These are phyloP conservation scores for Amiota mariae DNA, from an alignment of 2,888 invertebrate species.

Conservation along the genomic window DNA sequence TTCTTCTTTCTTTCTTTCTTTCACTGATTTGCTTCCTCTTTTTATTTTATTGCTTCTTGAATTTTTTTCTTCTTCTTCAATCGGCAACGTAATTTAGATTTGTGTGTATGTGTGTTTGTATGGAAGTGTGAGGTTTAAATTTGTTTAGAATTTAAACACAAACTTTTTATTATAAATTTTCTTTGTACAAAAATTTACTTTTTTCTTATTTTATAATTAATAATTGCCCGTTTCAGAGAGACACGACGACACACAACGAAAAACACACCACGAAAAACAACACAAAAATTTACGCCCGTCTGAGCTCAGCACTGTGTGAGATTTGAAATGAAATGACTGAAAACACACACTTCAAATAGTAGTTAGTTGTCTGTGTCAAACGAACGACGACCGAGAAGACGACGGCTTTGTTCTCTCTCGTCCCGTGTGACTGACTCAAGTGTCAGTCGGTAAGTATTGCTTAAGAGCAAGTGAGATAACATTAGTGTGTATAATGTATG, in stretches of 20 bases:
- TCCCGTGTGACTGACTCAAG: background rate
- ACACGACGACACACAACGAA: constrained; percentile 48
- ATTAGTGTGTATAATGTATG: constrained; percentile 42
- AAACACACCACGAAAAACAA: constrained; percentile 42
- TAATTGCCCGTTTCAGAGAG: constrained; percentile 1
- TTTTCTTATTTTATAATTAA: constrained; percentile 34
- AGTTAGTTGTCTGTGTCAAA: constrained; percentile 40
- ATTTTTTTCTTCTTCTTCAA: constrained; percentile 41
- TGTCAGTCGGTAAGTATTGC: background rate
- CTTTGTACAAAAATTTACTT: constrained; percentile 14
- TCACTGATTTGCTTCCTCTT: constrained; percentile 46
- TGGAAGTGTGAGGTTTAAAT: constrained; percentile 42
- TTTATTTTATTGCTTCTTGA: constrained; percentile 40
- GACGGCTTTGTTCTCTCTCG: background rate
- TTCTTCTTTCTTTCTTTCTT: constrained; percentile 41
- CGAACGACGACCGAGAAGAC: too few relatives aligned
- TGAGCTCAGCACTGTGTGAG: constrained; percentile 53
- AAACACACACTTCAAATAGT: constrained; percentile 51
- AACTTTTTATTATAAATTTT: constrained; percentile 10
- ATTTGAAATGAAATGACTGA: constrained; percentile 62
- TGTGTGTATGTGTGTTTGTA: constrained; percentile 37
- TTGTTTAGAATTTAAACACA: constrained; percentile 27
- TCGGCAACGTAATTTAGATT: constrained; percentile 40
- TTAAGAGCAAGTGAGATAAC: constrained; percentile 47
- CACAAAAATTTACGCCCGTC: constrained; percentile 54